A percentile compares a stretch with the other conserved stretches of the same genome.
Evolutionary conservation across 2,888 invertebrate species (phyloP).

Genomic region (Tridacna gigas): DNA sequence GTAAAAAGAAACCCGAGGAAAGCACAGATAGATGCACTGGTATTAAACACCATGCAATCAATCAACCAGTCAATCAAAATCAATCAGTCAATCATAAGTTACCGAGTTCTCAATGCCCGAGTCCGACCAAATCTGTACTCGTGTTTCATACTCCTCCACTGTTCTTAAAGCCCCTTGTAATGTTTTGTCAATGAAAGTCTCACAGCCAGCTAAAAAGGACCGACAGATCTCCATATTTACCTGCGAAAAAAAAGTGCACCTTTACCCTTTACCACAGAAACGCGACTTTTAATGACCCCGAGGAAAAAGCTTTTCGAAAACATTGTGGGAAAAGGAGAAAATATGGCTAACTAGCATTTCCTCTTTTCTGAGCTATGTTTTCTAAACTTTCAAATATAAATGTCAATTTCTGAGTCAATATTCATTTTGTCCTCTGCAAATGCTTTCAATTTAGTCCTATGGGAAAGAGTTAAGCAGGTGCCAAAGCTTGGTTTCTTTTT

Average conservation of each 20-base stretch:
- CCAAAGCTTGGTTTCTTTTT: neutral
- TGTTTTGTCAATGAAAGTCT: constrained; percentile 77
- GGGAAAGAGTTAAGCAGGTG: neutral
- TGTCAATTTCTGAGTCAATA: neutral
- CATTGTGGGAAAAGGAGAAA: neutral
- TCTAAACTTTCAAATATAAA: neutral
- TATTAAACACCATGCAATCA: neutral
- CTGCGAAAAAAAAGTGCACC: constrained; percentile 59
- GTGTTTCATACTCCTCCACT: constrained; percentile 74
- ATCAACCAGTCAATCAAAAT: neutral
- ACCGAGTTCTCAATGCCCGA: neutral
- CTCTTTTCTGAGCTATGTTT: neutral
- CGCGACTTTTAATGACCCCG: neutral
- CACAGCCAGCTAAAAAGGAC: constrained; percentile 77
- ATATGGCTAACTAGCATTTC: neutral
- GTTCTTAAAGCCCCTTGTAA: constrained; percentile 77
- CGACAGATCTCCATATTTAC: constrained; percentile 73
- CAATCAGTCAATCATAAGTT: neutral
- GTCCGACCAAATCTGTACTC: constrained; percentile 56
- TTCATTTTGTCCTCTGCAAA: neutral
- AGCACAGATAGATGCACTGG: too few species aligned
- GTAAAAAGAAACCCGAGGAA: too few species aligned
- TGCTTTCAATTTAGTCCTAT: neutral
- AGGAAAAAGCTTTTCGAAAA: neutral
- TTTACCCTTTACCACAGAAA: too few species aligned